Percentiles rank a stretch among this genome's conserved stretches.
Evolutionary conservation across 53 echinoderm and acorn worm genomes (phyloP).

Genomic region (Temnopleurus reevesii): DNA sequence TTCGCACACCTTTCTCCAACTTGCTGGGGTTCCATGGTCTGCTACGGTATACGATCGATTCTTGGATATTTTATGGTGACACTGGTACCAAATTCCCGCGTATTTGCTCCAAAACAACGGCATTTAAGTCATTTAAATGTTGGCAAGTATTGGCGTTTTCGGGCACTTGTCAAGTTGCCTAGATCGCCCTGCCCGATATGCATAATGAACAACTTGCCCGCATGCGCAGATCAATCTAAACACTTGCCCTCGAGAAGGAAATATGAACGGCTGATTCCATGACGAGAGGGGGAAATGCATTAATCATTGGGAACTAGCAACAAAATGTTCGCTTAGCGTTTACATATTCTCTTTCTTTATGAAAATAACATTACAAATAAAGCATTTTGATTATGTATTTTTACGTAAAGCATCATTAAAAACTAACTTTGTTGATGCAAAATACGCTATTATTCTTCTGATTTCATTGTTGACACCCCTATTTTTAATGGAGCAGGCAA

Average conservation of each 20-base stretch:
- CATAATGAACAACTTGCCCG: constrained; percentile 53
- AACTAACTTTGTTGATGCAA: no score
- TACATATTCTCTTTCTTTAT: no score
- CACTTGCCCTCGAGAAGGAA: constrained; percentile 32
- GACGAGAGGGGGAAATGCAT: neutral
- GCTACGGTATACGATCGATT: neutral
- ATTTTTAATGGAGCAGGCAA: neutral
- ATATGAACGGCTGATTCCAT: neutral
- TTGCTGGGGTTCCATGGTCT: constrained; percentile 26
- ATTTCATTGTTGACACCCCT: neutral
- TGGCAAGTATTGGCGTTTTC: neutral
- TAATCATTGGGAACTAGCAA: no score
- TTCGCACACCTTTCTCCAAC: neutral
- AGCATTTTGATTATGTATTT: no score
- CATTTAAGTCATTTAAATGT: neutral
- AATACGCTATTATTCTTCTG: neutral
- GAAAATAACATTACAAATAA: no score
- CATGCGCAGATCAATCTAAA: constrained; percentile 40
- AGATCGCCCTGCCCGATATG: constrained; percentile 21
- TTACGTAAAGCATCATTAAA: no score
- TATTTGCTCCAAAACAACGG: neutral
- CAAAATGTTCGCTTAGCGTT: no score
- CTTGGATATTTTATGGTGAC: neutral
- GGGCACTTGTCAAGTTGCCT: constrained; percentile 37
- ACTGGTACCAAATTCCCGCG: neutral